Evolutionary conservation across 2,888 invertebrate species (phyloP), one percentile per base, ranked within the genome.

Genomic region (Hoplodrina ambigua): DNA sequence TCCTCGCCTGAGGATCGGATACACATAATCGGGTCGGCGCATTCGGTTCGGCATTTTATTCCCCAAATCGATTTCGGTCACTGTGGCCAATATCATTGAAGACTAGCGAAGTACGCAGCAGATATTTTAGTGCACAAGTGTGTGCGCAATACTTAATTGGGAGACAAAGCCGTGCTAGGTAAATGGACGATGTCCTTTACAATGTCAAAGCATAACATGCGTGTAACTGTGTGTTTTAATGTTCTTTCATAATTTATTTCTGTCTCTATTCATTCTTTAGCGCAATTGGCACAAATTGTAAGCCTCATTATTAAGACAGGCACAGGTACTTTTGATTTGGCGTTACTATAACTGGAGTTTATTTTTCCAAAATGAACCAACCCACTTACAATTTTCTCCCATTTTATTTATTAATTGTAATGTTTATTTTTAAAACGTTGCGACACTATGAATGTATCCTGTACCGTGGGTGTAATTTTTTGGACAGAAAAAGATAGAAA

Each of bases 271-370:
- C 15, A 6, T 41, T 41, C 44, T 44, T 11, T 11, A 13, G 20
- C 44, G 4, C 15, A 15, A 49, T 63, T 70, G 74, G 74, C 70
- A 70, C 74, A 49, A 49, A 20, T 30, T 55, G 11, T 62, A 15
- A 11, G 10, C 15, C 49, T 70, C 30, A 49, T 46, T 13, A 25
- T 37, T 49, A n/a, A 49, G 74, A n/a, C 49, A 41, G 30, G n/a
- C 6, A 15, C 46, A 41, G 20, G 46, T 46, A 46, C 17, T 4
- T 49, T 73, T 30, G 61, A 73, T 61, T 62, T 62, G 30, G 37
- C 37, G 17, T 53, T 72, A 5, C 1, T 57, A 7, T 25, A 59
- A 4, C 17, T 19, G 13, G 11, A 3, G n/a, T 46, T 46, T 5
- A 4, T 4, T 17, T 4, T 15, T 2, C 46, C 17, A 46, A 46